phyloP scores from a whole-genome alignment of 2,888 invertebrate species.

The Amblyjoppa proteus region DNA sequence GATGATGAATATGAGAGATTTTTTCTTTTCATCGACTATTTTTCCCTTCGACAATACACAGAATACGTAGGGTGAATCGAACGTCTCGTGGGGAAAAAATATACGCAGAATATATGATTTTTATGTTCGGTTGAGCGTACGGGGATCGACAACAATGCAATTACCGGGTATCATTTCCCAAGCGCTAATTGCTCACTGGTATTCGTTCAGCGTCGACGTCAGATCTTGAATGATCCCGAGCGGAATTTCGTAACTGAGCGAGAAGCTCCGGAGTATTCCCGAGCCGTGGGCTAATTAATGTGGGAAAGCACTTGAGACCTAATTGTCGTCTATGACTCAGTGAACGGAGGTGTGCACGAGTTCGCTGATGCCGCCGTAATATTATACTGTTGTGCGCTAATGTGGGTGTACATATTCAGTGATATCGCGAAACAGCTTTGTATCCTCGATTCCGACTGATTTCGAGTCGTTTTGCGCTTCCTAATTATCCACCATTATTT shows the following conservation, averaged over 20 bases:
- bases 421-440: conserved; percentile 27
- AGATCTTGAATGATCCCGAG: conserved; percentile 68
- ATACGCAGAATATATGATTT: conserved; percentile 48
- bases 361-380: conserved; percentile 34
- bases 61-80: not conserved
- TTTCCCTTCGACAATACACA: no score
- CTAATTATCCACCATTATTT: conserved; percentile 69
- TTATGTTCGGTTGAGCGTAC: conserved; percentile 51
- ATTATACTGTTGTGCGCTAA: conserved; percentile 5
- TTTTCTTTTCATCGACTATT: no score
- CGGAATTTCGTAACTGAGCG: conserved; percentile 73
- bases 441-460: conserved; percentile 45
- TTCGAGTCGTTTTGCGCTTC: conserved; percentile 42
- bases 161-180: conserved; percentile 67
- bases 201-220: conserved; percentile 51
- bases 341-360: conserved; percentile 56
- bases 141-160: conserved; percentile 64
- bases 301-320: conserved; percentile 76
- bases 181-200: conserved; percentile 68
- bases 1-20: no score
- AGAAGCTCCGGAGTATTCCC: conserved; percentile 26
- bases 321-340: conserved; percentile 70
- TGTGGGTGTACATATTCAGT: conserved; percentile 2
- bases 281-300: conserved; percentile 73
- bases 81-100: conserved; percentile 24